phyloP scores from a whole-genome alignment of 2,113 vertebrate genomes.

The Calypte anna region DNA sequence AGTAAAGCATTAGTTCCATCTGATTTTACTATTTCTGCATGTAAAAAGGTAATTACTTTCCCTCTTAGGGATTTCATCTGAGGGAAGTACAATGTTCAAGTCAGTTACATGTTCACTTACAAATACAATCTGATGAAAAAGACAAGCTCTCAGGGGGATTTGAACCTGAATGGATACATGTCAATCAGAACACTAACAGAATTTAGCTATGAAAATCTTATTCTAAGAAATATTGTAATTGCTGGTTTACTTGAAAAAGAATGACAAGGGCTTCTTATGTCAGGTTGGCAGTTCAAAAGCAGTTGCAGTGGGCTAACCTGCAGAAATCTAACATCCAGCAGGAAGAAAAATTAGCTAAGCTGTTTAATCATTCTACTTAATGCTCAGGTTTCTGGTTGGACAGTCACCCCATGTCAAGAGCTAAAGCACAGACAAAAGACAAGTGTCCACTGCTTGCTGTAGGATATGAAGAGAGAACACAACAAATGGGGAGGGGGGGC shows the following conservation, averaged over 20 bases:
- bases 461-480: neutral
- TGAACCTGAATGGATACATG: neutral
- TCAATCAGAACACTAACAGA: neutral
- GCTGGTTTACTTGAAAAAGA: neutral
- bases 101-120: neutral
- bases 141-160: neutral
- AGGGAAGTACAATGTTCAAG: neutral
- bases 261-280: neutral
- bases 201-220: neutral
- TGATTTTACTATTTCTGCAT: constrained; percentile 23
- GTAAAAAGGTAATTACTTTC: constrained; percentile 20
- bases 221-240: neutral
- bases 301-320: neutral
- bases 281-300: neutral
- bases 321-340: neutral
- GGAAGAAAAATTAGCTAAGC: neutral
- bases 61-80: neutral
- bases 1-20: neutral
- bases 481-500: neutral
- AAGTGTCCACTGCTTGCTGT: neutral
- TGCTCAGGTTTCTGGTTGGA: neutral
- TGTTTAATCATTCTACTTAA: neutral
- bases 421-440: neutral
- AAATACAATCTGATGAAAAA: neutral
- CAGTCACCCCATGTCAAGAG: neutral